Evolutionary conservation across 2,113 vertebrate genomes (phyloP).

Genomic region (Ciconia maguari): DNA sequence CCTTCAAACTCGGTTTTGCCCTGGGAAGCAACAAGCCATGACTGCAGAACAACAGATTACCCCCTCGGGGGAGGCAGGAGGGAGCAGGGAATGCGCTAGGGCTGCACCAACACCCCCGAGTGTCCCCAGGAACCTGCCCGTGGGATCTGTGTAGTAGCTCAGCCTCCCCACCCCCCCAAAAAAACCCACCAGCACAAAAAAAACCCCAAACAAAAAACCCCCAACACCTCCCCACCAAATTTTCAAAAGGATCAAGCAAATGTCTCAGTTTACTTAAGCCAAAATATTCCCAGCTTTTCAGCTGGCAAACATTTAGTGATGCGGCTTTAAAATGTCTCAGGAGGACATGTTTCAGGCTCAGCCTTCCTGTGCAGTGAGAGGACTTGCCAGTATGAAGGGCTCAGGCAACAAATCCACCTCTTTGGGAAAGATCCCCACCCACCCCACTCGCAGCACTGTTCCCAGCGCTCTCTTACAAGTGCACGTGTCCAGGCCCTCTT

Average conservation of each 20-base stretch:
- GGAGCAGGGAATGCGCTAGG: background rate
- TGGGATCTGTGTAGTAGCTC: background rate
- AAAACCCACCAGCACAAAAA: no score
- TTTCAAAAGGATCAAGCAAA: background rate
- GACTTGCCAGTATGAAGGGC: background rate
- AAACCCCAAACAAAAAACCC: no score
- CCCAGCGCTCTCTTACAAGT: no score
- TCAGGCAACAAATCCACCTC: background rate
- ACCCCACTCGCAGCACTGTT: accelerated
- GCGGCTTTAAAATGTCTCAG: background rate
- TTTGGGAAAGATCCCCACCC: background rate
- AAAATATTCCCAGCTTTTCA: background rate
- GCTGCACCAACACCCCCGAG: background rate
- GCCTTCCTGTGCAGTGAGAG: background rate
- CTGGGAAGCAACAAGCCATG: background rate
- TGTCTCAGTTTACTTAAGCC: background rate
- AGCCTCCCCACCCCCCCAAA: no score
- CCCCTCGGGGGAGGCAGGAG: no score
- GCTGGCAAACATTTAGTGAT: background rate
- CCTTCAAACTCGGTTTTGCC: background rate
- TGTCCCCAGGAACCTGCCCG: background rate
- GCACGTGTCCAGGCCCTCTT: accelerated
- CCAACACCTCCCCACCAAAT: no score
- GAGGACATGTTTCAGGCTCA: background rate
- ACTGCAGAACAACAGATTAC: background rate